These are phyloP conservation scores for Coecobrya sp. DNA, from an alignment of 2,888 invertebrate species.

Conservation along the genomic window DNA sequence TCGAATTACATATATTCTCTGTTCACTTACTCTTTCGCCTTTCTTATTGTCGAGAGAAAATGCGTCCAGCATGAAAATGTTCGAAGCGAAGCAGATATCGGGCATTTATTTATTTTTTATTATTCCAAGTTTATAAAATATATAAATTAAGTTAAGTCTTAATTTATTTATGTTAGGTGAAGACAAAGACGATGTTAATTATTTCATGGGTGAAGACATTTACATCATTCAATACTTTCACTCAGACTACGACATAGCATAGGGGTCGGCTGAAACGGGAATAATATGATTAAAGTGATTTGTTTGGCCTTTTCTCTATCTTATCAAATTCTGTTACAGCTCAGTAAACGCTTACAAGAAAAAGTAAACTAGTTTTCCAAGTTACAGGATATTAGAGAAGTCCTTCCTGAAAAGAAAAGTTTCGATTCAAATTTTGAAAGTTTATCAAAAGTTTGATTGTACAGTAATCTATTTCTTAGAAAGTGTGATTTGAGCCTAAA, in stretches of 20 bases:
- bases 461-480: background rate
- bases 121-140: background rate
- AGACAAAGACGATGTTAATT: too few species aligned
- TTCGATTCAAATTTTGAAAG: background rate
- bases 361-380: background rate
- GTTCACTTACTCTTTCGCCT: too few species aligned
- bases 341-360: background rate
- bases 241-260: background rate
- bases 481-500: background rate
- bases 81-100: too few species aligned
- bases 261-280: background rate
- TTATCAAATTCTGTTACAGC: background rate
- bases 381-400: background rate
- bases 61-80: too few species aligned
- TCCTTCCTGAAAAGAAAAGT: background rate
- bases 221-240: background rate
- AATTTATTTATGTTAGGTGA: slow-evolving; percentile 2
- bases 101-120: too few species aligned
- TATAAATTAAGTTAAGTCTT: background rate
- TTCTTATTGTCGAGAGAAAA: too few species aligned
- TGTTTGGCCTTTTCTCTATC: background rate
- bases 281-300: slow-evolving; percentile 1
- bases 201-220: too few species aligned
- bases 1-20: too few species aligned
- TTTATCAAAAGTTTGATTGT: background rate